phyloP scores from a whole-genome alignment of 2,888 invertebrate species.

The Spisula subtruncata region DNA sequence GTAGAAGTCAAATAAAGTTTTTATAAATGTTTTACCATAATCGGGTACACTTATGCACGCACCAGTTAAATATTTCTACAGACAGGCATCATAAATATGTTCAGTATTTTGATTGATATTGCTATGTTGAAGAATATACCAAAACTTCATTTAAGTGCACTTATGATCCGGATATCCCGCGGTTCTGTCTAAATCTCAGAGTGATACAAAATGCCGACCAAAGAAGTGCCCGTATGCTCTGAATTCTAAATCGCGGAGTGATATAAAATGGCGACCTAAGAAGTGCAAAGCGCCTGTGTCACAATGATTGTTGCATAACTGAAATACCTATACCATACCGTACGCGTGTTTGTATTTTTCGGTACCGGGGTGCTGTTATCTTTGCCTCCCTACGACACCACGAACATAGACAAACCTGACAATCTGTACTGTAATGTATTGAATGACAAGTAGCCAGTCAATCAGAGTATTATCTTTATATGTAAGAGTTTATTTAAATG shows the following conservation, averaged over 20 bases:
- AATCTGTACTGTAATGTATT: neutral
- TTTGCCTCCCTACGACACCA: neutral
- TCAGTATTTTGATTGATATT: neutral
- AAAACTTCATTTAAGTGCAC: neutral
- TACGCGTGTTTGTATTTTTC: neutral
- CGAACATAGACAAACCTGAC: neutral
- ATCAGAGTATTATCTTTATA: neutral
- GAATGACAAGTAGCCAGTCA: neutral
- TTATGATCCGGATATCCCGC: neutral
- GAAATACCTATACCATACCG: slow-evolving; percentile 23
- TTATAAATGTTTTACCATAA: no score
- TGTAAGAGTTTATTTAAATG: slow-evolving; percentile 41
- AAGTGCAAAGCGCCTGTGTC: neutral
- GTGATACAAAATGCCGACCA: slow-evolving; percentile 17
- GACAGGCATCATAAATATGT: neutral
- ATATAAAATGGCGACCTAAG: slow-evolving; percentile 17
- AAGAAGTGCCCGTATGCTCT: slow-evolving; percentile 26
- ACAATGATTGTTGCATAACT: slow-evolving; percentile 3
- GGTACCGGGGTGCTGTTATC: slow-evolving; percentile 12
- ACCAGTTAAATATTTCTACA: neutral
- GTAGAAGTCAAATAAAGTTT: no score
- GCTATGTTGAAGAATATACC: neutral
- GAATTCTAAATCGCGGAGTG: neutral
- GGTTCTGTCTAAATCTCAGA: neutral
- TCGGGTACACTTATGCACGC: neutral